Evolutionary conservation across 2,888 invertebrate species (phyloP).

Genomic region (Amphipoea lucens): DNA sequence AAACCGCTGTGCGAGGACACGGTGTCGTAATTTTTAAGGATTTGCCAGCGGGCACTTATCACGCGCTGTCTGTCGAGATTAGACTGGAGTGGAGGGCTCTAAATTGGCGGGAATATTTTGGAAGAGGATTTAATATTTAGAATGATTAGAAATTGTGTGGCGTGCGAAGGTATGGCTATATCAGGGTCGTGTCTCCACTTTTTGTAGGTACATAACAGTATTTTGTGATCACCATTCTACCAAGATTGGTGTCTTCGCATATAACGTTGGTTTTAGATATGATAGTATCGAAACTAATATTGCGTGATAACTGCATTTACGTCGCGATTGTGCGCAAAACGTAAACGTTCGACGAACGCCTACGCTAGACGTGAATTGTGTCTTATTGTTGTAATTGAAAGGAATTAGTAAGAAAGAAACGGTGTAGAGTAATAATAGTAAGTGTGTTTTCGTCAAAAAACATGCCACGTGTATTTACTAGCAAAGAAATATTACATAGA

Average conservation of each 20-base stretch:
- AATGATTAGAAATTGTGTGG: slow-evolving; percentile 35
- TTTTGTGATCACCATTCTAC: neutral
- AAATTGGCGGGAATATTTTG: slow-evolving; percentile 59
- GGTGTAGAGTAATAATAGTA: no score
- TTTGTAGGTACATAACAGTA: neutral
- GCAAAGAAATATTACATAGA: neutral
- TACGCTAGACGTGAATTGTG: neutral
- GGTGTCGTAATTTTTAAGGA: slow-evolving; percentile 84
- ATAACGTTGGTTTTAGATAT: neutral
- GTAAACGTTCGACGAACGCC: neutral
- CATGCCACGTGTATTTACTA: neutral
- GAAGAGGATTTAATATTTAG: slow-evolving; percentile 21
- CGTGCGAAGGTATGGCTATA: neutral
- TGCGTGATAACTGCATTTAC: no score
- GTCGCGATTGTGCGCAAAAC: neutral
- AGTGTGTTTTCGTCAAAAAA: neutral
- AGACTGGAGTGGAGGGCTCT: slow-evolving; percentile 54
- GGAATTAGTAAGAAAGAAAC: neutral
- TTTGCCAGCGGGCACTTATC: slow-evolving; percentile 79
- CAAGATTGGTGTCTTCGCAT: no score
- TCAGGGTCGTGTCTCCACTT: neutral
- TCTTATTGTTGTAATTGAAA: neutral
- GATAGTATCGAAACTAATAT: neutral
- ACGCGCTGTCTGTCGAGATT: slow-evolving; percentile 67
- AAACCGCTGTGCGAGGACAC: slow-evolving; percentile 74